phyloP scores from a whole-genome alignment of 2,797 vertebrate species.

The Coreius guichenoti region DNA sequence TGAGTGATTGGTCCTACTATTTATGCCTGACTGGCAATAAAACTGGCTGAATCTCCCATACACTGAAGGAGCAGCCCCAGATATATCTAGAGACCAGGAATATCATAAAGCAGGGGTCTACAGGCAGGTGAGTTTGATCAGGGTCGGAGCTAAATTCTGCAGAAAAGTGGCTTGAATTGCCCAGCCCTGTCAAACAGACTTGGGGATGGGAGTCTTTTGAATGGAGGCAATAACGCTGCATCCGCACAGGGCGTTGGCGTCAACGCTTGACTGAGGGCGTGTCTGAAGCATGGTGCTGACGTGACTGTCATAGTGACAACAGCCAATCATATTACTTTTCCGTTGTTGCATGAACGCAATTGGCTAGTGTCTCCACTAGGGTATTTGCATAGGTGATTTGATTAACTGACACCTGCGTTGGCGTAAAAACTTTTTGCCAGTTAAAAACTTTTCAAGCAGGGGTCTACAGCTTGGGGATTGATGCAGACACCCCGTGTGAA shows the following conservation, averaged over 20 bases:
- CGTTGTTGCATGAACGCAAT: neutral
- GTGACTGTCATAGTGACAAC: neutral
- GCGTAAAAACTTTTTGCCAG: too few species aligned
- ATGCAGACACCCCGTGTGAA: too few species aligned
- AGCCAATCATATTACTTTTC: neutral
- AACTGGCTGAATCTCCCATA: neutral
- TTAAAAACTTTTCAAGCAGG: neutral
- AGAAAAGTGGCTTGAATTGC: neutral
- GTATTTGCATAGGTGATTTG: neutral
- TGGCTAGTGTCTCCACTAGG: too few species aligned
- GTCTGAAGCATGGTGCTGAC: neutral
- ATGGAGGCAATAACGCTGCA: neutral
- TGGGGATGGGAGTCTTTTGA: neutral
- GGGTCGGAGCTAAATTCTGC: neutral
- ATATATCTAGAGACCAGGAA: neutral
- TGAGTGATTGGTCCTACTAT: neutral
- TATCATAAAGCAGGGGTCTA: neutral
- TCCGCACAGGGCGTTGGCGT: too few species aligned
- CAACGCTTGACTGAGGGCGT: neutral
- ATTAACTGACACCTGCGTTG: neutral
- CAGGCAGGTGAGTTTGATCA: neutral
- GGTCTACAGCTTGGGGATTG: too few species aligned
- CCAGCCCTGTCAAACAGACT: neutral
- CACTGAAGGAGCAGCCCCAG: neutral
- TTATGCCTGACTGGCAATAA: neutral